Percentiles rank a stretch among this genome's conserved stretches.
Evolutionary conservation across 2,888 invertebrate species (phyloP).

Genomic region (Mactromeris polynyma): DNA sequence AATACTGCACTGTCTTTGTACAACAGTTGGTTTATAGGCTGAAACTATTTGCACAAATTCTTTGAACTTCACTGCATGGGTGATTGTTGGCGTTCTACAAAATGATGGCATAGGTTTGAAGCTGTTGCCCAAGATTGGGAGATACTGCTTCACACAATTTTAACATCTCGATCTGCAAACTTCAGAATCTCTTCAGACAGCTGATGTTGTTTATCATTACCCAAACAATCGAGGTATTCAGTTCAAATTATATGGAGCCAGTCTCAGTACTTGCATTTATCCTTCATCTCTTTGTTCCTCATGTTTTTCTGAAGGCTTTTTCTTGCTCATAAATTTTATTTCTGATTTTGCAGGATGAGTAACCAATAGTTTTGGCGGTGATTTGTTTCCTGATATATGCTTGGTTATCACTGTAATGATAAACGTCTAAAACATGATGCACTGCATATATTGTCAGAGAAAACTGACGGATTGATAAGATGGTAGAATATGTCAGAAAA

Average conservation of each 20-base stretch:
- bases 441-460: not conserved
- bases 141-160: not conserved
- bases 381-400: not conserved
- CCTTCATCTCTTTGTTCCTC: not conserved
- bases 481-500: not conserved
- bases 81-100: not conserved
- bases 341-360: not conserved
- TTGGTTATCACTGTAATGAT: not conserved
- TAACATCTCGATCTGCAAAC: not conserved
- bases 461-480: not conserved
- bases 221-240: not conserved
- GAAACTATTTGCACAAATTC: not conserved
- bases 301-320: constrained; percentile 1
- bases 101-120: not conserved
- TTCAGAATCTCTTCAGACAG: not conserved
- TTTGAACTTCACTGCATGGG: not conserved
- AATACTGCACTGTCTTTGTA: not conserved
- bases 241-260: not conserved
- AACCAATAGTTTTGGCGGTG: not conserved
- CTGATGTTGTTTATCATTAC: not conserved
- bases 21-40: not conserved
- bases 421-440: not conserved
- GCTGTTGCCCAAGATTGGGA: not conserved
- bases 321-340: not conserved
- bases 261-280: not conserved